Percentiles rank a stretch among this genome's conserved stretches.
Evolutionary conservation across 2,113 vertebrate genomes (phyloP).

Genomic region (Pleuronectes platessa): DNA sequence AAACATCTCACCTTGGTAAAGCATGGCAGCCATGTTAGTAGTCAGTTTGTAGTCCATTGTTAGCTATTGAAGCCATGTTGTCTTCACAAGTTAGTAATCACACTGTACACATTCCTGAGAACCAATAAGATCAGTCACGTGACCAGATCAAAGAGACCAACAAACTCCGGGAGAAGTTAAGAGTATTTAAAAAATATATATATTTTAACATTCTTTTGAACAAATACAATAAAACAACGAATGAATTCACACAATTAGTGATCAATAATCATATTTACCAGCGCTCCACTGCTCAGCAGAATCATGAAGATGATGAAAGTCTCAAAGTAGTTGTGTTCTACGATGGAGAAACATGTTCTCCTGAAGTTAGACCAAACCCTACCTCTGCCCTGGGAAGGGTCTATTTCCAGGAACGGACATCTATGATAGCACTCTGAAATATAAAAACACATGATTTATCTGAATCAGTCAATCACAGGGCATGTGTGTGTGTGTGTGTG

Average conservation of each 20-base stretch:
- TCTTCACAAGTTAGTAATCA: conserved; percentile 40
- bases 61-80: conserved; percentile 7
- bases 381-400: conserved; percentile 84
- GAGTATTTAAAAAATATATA: background rate
- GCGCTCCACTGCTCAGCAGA: conserved; percentile 92
- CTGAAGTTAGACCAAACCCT: conserved; percentile 89
- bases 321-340: conserved; percentile 96
- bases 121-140: conserved; percentile 14
- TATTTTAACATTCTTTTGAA: background rate
- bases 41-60: conserved; percentile 17
- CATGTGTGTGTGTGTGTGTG: background rate
- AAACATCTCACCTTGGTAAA: conserved; percentile 25
- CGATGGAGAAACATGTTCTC: conserved; percentile 89
- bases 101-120: conserved; percentile 6
- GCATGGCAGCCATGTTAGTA: conserved; percentile 23
- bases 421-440: conserved; percentile 86
- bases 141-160: conserved; percentile 14
- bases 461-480: too few relatives aligned
- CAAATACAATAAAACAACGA: background rate
- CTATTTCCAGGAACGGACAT: conserved; percentile 87
- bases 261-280: conserved; percentile 77
- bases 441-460: background rate
- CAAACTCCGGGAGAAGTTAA: background rate
- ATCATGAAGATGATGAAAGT: conserved; percentile 99
- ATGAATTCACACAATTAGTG: background rate